Conservation (phyloP, 1,140 invertebrate genomes). For the Cotesia chilonis region DNA sequence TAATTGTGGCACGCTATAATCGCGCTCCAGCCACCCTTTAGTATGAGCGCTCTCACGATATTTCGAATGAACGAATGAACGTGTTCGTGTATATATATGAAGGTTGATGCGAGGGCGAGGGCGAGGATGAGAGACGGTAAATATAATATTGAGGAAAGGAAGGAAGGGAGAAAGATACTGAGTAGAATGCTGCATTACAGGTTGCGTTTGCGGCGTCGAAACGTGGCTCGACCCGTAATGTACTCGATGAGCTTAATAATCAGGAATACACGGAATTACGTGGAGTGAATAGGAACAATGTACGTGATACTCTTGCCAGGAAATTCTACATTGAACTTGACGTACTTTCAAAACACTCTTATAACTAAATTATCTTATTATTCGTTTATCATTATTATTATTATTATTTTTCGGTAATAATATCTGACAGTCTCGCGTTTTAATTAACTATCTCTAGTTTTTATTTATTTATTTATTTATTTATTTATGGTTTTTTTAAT, state of each 20-base stretch:
- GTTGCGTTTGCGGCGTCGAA: slow-evolving; percentile 38
- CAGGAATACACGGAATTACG: slow-evolving; percentile 44
- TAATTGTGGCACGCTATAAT: slow-evolving; percentile 37
- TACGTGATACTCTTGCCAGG: slow-evolving; percentile 38
- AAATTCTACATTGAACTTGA: slow-evolving; percentile 23
- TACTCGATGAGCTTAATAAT: slow-evolving; percentile 45
- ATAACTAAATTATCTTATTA: slow-evolving; percentile 25
- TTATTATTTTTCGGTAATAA: background rate
- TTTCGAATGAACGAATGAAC: slow-evolving; percentile 32
- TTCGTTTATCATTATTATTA: background rate
- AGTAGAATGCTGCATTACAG: slow-evolving; percentile 32
- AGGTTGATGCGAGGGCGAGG: background rate
- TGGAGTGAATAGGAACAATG: slow-evolving; percentile 41
- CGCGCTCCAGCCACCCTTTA: slow-evolving; percentile 38
- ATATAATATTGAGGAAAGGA: background rate
- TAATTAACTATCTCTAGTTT: too few species aligned
- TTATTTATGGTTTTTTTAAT: too few species aligned
- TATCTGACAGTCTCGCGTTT: too few species aligned
- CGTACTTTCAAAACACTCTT: background rate
- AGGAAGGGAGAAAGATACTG: slow-evolving; percentile 2
- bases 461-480: too few species aligned
- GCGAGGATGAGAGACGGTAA: background rate
- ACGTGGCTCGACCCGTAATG: slow-evolving; percentile 35
- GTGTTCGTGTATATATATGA: too few species aligned
- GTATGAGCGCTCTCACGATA: slow-evolving; percentile 39